Conservation (phyloP, 37 sponge, comb jelly and placozoan genomes). For the Diacarnus erythraeanus region DNA sequence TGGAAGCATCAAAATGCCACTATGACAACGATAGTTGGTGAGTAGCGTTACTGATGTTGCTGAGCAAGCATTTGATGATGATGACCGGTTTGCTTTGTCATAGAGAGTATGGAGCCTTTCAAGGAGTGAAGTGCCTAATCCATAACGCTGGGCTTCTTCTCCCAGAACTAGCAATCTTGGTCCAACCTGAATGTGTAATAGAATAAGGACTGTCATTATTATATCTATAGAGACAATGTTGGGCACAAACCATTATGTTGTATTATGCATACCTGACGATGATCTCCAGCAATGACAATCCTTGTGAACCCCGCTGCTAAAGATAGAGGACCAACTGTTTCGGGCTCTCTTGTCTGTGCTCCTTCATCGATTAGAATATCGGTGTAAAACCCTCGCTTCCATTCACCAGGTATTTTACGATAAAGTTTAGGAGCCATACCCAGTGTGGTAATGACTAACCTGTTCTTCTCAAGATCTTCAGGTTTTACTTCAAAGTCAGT, state of each 20-base stretch:
- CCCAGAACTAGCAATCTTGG: slow-evolving; percentile 73
- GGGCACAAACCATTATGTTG: neutral
- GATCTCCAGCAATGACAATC: slow-evolving; percentile 78
- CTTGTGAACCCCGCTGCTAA: slow-evolving; percentile 45
- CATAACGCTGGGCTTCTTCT: slow-evolving; percentile 54
- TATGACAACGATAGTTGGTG: slow-evolving; percentile 68
- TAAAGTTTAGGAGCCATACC: slow-evolving; percentile 11
- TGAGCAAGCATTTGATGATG: neutral
- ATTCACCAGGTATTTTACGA: neutral
- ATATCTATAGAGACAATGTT: neutral
- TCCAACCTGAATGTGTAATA: slow-evolving; percentile 55
- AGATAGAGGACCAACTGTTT: slow-evolving; percentile 51
- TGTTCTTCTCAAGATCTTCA: neutral
- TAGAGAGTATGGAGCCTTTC: slow-evolving; percentile 53
- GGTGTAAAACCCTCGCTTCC: slow-evolving; percentile 23
- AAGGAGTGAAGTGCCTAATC: slow-evolving; percentile 55
- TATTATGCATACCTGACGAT: slow-evolving; percentile 45
- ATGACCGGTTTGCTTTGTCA: neutral
- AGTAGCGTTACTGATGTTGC: slow-evolving; percentile 11
- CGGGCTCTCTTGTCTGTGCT: slow-evolving; percentile 82
- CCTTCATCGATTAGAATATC: slow-evolving; percentile 82
- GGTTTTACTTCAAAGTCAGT: neutral
- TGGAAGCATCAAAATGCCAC: slow-evolving; percentile 47
- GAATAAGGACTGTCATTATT: neutral
- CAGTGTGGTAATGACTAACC: slow-evolving; percentile 32